phyloP scores from a whole-genome alignment of 2,888 invertebrate genomes.

The Nasonovia ribisnigri region DNA sequence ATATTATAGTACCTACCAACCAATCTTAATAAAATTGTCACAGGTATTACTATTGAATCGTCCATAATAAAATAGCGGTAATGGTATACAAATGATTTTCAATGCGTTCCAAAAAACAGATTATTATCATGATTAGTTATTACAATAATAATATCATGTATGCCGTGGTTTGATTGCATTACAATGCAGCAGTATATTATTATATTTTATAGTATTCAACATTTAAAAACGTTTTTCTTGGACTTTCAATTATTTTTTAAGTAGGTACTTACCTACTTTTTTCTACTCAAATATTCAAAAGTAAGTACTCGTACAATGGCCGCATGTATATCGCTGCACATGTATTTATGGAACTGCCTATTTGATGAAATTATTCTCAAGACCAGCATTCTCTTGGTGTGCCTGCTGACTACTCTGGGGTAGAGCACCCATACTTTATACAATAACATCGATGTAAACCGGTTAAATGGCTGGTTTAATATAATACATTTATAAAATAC shows the following conservation, averaged over 20 bases:
- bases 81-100: background rate
- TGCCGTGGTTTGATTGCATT: background rate
- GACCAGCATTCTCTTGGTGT: background rate
- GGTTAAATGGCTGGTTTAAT: too few relatives aligned
- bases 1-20: too few relatives aligned
- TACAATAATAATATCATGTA: background rate
- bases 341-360: background rate
- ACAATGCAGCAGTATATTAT: background rate
- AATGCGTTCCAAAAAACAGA: background rate
- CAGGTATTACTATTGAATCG: background rate
- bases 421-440: background rate
- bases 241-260: background rate
- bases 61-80: background rate
- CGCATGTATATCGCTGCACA: background rate
- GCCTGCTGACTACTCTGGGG: background rate
- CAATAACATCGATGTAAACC: too few relatives aligned
- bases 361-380: conserved; percentile 32
- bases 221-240: background rate
- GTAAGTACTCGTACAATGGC: background rate
- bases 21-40: background rate
- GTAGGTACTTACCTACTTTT: background rate
- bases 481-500: too few relatives aligned
- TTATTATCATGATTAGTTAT: background rate
- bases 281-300: background rate
- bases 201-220: background rate